These are phyloP conservation scores for Hesperia comma DNA, from an alignment of 2,888 invertebrate genomes.

Conservation along the genomic window DNA sequence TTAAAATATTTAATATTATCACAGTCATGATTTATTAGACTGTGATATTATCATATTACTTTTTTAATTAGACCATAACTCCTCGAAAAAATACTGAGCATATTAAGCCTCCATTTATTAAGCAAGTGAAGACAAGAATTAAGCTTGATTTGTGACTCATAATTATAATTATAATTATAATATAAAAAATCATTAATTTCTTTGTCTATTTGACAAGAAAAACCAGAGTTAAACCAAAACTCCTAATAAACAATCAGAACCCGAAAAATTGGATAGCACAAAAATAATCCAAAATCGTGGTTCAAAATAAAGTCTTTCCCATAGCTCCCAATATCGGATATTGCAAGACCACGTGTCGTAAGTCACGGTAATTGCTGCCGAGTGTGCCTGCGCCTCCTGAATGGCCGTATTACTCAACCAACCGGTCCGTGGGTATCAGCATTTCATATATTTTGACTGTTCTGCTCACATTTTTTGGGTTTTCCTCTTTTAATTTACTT, in stretches of 20 bases:
- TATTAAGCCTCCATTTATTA: no score
- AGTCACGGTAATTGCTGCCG: conserved; percentile 41
- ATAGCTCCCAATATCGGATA: conserved; percentile 26
- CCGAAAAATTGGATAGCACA: not conserved
- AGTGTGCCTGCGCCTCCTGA: conserved; percentile 26
- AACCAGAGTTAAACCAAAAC: no score
- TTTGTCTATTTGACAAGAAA: no score
- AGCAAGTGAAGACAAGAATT: no score
- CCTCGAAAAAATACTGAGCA: no score
- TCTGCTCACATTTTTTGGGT: conserved; percentile 2
- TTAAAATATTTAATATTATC: no score
- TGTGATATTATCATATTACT: no score
- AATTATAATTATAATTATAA: no score
- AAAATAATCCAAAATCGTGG: not conserved
- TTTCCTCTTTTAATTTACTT: not conserved
- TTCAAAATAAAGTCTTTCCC: conserved; percentile 23
- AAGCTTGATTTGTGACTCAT: no score
- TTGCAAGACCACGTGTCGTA: conserved; percentile 37
- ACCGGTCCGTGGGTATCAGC: conserved; percentile 15
- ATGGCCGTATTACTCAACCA: conserved; percentile 22
- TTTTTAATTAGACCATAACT: no score
- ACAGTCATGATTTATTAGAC: no score
- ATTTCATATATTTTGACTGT: conserved; percentile 21
- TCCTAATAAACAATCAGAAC: not conserved
- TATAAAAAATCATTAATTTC: no score